Conservation (phyloP, 2,113 vertebrate species). For the Gymnarchus niloticus region DNA sequence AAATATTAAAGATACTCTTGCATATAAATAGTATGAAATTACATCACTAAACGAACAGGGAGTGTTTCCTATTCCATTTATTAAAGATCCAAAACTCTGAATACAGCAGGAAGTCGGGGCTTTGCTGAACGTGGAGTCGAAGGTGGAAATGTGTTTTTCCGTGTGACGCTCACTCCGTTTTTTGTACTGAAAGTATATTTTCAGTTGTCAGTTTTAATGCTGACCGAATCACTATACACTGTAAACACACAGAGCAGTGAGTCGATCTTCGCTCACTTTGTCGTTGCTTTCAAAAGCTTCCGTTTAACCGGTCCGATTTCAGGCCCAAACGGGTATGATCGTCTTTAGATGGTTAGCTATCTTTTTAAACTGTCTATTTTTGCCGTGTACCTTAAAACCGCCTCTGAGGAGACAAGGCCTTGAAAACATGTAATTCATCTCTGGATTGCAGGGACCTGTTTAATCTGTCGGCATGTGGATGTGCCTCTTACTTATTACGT, state of each 20-base stretch:
- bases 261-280: not conserved
- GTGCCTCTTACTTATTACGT: not conserved
- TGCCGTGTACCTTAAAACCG: too few relatives aligned
- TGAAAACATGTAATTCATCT: too few relatives aligned
- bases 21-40: not conserved
- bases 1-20: not conserved
- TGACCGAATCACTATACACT: not conserved
- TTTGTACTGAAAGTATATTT: not conserved
- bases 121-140: not conserved
- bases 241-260: not conserved
- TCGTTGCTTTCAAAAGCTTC: not conserved
- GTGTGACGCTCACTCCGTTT: not conserved
- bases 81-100: not conserved
- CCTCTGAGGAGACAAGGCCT: too few relatives aligned
- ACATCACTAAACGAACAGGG: not conserved
- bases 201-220: not conserved
- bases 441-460: too few relatives aligned
- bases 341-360: not conserved
- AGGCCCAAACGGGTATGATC: not conserved
- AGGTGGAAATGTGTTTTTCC: not conserved
- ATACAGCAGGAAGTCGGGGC: not conserved
- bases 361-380: not conserved
- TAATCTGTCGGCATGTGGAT: not conserved
- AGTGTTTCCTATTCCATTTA: not conserved
- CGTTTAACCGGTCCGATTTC: not conserved